phyloP scores from a whole-genome alignment of 2,888 invertebrate species.

The Noctuana brunneofusca region DNA sequence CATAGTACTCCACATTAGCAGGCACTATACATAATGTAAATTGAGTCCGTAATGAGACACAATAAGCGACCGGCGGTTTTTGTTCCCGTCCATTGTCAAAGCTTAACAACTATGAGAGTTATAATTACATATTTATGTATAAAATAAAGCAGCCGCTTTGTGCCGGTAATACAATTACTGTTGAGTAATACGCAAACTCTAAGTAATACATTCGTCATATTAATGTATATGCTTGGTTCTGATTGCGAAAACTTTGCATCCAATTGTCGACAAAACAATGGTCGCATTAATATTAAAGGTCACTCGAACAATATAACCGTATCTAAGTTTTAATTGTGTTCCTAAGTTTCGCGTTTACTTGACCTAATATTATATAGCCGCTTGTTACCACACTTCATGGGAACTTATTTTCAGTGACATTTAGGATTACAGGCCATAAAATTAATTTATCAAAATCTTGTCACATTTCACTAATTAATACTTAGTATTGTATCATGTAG shows the following conservation, averaged over 20 bases:
- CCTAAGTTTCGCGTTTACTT: constrained; percentile 37
- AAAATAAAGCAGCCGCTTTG: constrained; percentile 68
- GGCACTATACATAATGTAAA: constrained; percentile 61
- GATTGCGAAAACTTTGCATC: constrained; percentile 66
- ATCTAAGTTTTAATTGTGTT: constrained; percentile 43
- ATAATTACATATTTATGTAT: constrained; percentile 73
- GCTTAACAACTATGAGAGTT: constrained; percentile 68
- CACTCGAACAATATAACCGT: constrained; percentile 51
- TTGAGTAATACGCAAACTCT: constrained; percentile 63
- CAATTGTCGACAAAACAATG: constrained; percentile 61
- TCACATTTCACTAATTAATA: too few relatives aligned
- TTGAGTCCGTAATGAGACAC: constrained; percentile 67
- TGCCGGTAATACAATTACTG: constrained; percentile 71
- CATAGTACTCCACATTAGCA: constrained; percentile 58
- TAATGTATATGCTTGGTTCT: constrained; percentile 39
- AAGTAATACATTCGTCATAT: constrained; percentile 53
- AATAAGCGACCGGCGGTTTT: constrained; percentile 61
- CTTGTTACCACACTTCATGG: constrained; percentile 21
- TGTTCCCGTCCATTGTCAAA: constrained; percentile 77
- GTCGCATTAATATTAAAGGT: constrained; percentile 59
- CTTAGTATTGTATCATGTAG: too few relatives aligned
- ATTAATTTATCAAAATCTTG: background rate
- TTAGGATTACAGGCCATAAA: constrained; percentile 2
- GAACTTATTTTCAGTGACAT: constrained; percentile 7
- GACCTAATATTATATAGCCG: constrained; percentile 22